These are phyloP conservation scores for Poecilia gillii DNA, from an alignment of 2,797 vertebrate genomes.

Conservation along the genomic window DNA sequence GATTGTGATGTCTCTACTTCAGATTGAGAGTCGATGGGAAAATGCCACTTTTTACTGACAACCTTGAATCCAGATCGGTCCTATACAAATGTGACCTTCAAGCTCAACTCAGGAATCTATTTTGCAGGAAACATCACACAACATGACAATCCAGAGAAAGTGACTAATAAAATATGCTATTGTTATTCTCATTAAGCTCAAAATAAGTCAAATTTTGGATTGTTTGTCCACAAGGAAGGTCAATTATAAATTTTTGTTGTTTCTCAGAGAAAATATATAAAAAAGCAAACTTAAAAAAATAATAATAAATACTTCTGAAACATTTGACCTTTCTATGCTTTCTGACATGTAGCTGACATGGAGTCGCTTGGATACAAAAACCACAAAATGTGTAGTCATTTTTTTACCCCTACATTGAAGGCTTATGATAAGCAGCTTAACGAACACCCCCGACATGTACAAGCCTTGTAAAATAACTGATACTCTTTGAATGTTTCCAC, in stretches of 20 bases:
- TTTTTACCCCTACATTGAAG: constrained; percentile 28
- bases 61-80: constrained; percentile 7
- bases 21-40: constrained; percentile 19
- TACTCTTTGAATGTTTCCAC: background rate
- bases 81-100: constrained; percentile 22
- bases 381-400: constrained; percentile 18
- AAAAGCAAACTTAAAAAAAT: background rate
- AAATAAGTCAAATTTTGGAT: background rate
- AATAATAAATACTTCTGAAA: background rate
- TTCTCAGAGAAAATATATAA: background rate
- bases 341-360: constrained; percentile 19
- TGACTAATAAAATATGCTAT: background rate
- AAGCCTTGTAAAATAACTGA: background rate
- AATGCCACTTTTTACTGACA: constrained; percentile 30
- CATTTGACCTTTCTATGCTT: constrained; percentile 4
- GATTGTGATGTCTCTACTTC: constrained; percentile 32
- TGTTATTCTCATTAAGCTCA: background rate
- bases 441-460: constrained; percentile 11
- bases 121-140: background rate
- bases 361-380: constrained; percentile 19
- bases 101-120: constrained; percentile 31
- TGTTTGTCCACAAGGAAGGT: background rate
- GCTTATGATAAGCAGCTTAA: constrained; percentile 14
- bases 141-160: background rate
- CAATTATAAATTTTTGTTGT: no score